Percentiles rank a stretch among this genome's conserved stretches.
Conservation (phyloP, 2,113 vertebrate species). For the Tachycineta bicolor region DNA sequence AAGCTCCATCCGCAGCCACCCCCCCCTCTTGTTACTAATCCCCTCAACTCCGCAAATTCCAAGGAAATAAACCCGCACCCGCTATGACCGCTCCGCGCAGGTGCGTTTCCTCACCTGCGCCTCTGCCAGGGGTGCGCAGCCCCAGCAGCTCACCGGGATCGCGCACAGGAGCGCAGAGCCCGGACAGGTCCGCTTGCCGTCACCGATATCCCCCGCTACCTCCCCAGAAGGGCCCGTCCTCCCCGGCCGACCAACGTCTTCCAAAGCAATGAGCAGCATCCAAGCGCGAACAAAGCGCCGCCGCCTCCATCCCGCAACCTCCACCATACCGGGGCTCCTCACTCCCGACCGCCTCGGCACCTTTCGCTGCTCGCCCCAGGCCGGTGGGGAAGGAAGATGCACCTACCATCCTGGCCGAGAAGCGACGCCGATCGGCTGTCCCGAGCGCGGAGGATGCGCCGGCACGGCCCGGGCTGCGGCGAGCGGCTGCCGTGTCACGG, state of each 20-base stretch:
- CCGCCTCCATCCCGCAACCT: not conserved
- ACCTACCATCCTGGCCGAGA: not conserved
- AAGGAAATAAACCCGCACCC: not conserved
- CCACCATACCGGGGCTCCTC: not conserved
- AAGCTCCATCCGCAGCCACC: not conserved
- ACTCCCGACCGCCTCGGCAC: not conserved
- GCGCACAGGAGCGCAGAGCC: not conserved
- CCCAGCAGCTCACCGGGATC: not conserved
- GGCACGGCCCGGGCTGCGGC: conserved; percentile 17
- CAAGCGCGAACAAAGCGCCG: not conserved
- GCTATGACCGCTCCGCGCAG: not conserved
- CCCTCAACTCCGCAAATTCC: not conserved
- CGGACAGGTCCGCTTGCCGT: not conserved
- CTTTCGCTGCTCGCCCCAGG: not conserved
- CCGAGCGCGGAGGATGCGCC: not conserved
- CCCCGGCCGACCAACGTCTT: not conserved
- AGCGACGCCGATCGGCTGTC: not conserved
- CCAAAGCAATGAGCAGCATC: not conserved
- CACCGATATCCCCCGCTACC: not conserved
- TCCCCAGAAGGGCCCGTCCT: not conserved
- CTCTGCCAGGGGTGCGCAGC: not conserved
- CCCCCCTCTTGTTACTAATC: not conserved
- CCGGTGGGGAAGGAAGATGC: not conserved
- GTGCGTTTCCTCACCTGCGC: not conserved
- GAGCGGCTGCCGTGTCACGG: conserved; percentile 36